phyloP scores from a whole-genome alignment of 2,113 vertebrate species.

The Eidolon helvum region DNA sequence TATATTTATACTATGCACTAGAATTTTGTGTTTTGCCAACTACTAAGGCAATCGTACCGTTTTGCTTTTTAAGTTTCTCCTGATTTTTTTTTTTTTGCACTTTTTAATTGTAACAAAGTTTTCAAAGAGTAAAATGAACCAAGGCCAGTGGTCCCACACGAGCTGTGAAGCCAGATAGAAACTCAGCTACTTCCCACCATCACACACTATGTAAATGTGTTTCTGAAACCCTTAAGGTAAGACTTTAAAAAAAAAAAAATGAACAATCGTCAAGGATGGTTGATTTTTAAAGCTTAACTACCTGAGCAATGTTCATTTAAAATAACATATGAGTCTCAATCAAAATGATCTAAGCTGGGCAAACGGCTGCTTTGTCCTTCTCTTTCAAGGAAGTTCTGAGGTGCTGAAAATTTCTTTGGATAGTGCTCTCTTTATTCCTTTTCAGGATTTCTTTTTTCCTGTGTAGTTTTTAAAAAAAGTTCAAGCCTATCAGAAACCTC shows the following conservation, averaged over 20 bases:
- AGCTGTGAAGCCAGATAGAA: neutral
- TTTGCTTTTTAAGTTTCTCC: neutral
- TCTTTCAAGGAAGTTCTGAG: conserved; percentile 58
- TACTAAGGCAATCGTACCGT: neutral
- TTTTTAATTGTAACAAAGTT: conserved; percentile 45
- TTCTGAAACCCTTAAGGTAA: conserved; percentile 74
- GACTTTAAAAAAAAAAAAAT: conserved; percentile 61
- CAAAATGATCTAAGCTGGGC: conserved; percentile 70
- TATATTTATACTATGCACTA: neutral
- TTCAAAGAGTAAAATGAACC: conserved; percentile 62
- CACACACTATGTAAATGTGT: conserved; percentile 31
- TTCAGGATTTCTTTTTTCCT: neutral
- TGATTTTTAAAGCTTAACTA: conserved; percentile 78
- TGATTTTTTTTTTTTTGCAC: neutral
- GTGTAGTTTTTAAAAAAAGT: neutral
- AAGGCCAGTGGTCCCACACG: neutral
- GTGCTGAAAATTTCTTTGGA: conserved; percentile 37
- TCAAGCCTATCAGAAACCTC: neutral
- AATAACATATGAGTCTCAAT: conserved; percentile 75
- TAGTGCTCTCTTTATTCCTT: conserved; percentile 13
- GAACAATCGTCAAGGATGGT: conserved; percentile 76
- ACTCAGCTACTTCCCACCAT: neutral
- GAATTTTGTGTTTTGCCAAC: neutral
- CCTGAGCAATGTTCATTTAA: conserved; percentile 64
- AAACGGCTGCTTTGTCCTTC: conserved; percentile 76